Base-by-base conservation (phyloP, 2,888 invertebrate species). In the Endomychus coccineus region DNA sequence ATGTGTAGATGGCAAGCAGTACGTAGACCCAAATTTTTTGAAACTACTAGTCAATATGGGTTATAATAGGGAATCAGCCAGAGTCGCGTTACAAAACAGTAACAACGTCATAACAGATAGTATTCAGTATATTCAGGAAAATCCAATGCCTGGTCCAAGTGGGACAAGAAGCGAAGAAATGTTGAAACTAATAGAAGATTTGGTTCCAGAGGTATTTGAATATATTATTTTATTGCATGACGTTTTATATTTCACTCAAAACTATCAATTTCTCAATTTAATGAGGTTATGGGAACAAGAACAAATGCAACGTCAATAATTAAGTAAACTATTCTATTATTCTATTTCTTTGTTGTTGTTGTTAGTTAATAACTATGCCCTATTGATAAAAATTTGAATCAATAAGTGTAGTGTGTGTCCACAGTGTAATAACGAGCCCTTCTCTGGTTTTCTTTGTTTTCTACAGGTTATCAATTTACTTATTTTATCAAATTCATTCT, bases 101-200 rank as follows among this genome's bases (percentile, higher is more conserved):
- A 77, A 83, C 56, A 87, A 87, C 63, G 71, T 79, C 56, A 71
- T 80, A n/a, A 71, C 75, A 0, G 69, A 71, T 23, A 83, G 85
- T 16, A 71, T 86, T 16, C 65, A 77, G 53, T 64, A 75, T 14
- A 71, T 80, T 39, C 74, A 76, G 55, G 77, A 78, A 13, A 69
- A 75, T 44, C 78, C 78, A 0, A 68, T 50, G 15, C 58, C 64
- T 2, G 62, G 66, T 4, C 60, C 61, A 2, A 62, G 70, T 35
- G 62, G 62, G 16, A 64, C 65, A n/a, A 54, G 52, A 31, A 64
- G 63, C 39, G 48, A 49, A 16, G 62, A 65, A 40, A 46, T 63
- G 25, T 39, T 61, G 14, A 46, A 54, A 2, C 45, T 63, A 11
- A 50, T 65, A 3, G 56, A 61, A n/a, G 62, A 61, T 43, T 43